phyloP scores from a whole-genome alignment of 2,888 invertebrate genomes.

The Drosophila mettleri region DNA sequence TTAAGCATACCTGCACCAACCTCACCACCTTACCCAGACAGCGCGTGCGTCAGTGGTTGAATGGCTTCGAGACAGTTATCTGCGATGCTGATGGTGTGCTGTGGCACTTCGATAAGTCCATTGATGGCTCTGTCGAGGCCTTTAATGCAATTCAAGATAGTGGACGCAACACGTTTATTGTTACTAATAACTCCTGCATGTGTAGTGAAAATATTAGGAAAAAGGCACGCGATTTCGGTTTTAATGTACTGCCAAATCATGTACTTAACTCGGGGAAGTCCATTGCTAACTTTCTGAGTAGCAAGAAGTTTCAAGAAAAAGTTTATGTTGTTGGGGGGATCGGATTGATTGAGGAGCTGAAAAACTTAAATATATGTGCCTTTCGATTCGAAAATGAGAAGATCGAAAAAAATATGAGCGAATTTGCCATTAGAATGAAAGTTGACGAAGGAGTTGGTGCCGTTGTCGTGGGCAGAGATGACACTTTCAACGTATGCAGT shows the following conservation, averaged over 20 bases:
- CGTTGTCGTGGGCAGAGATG: conserved; percentile 58
- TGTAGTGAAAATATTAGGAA: conserved; percentile 9
- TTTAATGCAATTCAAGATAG: conserved; percentile 40
- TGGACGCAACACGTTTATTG: conserved; percentile 37
- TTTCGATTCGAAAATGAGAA: not conserved
- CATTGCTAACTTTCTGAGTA: conserved; percentile 39
- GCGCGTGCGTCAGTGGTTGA: conserved; percentile 57
- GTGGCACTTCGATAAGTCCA: conserved; percentile 47
- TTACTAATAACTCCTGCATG: conserved; percentile 51
- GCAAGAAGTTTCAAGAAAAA: conserved; percentile 54
- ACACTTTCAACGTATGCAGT: conserved; percentile 44
- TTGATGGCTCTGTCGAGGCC: conserved; percentile 44
- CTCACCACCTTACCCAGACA: conserved; percentile 50
- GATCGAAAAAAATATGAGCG: conserved; percentile 1
- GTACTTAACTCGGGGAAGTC: conserved; percentile 39
- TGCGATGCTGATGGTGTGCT: conserved; percentile 68
- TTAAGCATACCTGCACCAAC: conserved; percentile 51
- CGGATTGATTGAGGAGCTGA: conserved; percentile 44
- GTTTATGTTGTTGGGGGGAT: conserved; percentile 55
- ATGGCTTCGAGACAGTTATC: conserved; percentile 48
- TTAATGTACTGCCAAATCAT: conserved; percentile 7
- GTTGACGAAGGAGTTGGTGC: conserved; percentile 60
- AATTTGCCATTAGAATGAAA: conserved; percentile 25
- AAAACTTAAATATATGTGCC: conserved; percentile 26
- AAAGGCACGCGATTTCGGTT: conserved; percentile 47